Base-by-base conservation (phyloP, 2,113 vertebrate genomes). In the Diphyllodes magnificus region DNA sequence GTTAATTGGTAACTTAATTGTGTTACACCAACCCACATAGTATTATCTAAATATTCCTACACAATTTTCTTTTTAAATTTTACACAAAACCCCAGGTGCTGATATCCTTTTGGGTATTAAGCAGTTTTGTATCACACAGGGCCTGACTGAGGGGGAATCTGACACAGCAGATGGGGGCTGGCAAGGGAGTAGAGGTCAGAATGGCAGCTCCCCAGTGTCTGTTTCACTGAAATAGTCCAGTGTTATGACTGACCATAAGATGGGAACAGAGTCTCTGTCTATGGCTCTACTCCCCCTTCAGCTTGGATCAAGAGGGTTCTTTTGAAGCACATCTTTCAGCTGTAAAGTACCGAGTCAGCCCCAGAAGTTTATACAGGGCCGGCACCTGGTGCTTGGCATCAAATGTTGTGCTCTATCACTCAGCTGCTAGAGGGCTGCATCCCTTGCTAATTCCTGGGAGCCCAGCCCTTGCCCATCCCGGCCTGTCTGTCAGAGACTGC, bases 331-430 rank as follows among this genome's bases (percentile, higher is more conserved):
- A 6, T 25, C 24, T 81, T 69, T 60, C 57, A 44, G 30, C 11
- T 61, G 16, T 44, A 28, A 45, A 54, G 51, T 13, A n/a, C 15
- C 11, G 14, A 61, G 42, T 12, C 24, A 73, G 27, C n/a, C 28
- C 28, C 45, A 65, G 15, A 77, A 69, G 30, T 37, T 45, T 40
- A 25, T 8, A 16, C 31, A 54, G 13, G 12, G 37, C 25, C 9
- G 13, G 37, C 28, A 20, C 7, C 1, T 2, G 20, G 25, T 54
- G 61, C 22, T 68, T 9, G 3, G 61, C 3, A 1, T 35, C 37
- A 65, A 12, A 23, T 8, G 11, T 8, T 66, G 20, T 23, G 25
- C 31, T 72, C 33, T 18, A 4, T 51, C 33, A 10, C 53, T 33
- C 33, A 20, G 57, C n/a, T 81, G 33, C 15, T 10, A 8, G 27